Evolutionary conservation across 1,140 invertebrate species (phyloP).

Genomic region (Drosophila sulfurigaster): DNA sequence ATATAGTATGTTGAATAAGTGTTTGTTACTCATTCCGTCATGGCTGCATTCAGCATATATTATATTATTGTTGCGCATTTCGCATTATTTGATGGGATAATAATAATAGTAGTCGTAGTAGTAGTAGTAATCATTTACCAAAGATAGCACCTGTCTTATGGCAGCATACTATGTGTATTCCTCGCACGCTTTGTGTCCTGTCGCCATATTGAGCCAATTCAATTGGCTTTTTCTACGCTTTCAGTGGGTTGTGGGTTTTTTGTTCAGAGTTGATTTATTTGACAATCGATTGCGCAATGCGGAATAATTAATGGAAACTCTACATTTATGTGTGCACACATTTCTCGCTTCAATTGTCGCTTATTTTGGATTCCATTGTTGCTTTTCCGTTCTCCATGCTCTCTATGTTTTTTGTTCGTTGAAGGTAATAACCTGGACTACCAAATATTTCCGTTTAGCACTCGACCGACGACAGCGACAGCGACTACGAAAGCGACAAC

Average conservation of each 20-base stretch:
- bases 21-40: conserved; percentile 1
- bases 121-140: conserved; percentile 28
- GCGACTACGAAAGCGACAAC: conserved; percentile 38
- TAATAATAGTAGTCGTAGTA: neutral
- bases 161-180: conserved; percentile 33
- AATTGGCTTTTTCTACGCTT: conserved; percentile 25
- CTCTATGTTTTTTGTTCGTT: conserved; percentile 15
- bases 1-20: neutral
- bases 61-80: neutral
- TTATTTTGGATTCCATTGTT: conserved; percentile 48
- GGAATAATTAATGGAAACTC: conserved; percentile 65
- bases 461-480: conserved; percentile 51
- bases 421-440: conserved; percentile 54
- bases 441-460: conserved; percentile 77
- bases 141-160: conserved; percentile 20
- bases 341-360: conserved; percentile 67
- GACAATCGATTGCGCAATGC: conserved; percentile 74
- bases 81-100: neutral
- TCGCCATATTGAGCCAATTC: conserved; percentile 41
- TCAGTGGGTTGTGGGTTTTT: neutral
- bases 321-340: conserved; percentile 48
- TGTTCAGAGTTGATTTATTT: conserved; percentile 43
- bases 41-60: neutral
- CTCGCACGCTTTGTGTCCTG: conserved; percentile 20
- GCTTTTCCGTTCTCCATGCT: conserved; percentile 23